Evolutionary conservation across 2,797 vertebrate genomes (phyloP).

Genomic region (Anomalospiza imberbis): DNA sequence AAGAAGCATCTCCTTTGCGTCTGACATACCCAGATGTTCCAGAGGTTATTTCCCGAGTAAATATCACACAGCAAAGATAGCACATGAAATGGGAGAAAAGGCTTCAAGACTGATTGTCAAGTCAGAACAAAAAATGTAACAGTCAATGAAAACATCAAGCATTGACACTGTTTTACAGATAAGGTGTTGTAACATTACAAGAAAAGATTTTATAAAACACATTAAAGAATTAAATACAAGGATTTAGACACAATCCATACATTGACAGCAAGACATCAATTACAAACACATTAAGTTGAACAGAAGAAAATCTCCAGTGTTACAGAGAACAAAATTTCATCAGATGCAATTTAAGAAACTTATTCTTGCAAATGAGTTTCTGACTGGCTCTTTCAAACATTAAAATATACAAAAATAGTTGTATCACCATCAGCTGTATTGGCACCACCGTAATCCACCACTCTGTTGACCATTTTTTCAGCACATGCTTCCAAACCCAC

Average conservation of each 20-base stretch:
- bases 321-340: conserved; percentile 22
- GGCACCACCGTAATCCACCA: not conserved
- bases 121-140: conserved; percentile 42
- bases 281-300: conserved; percentile 4
- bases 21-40: conserved; percentile 46
- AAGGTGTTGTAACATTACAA: conserved; percentile 11
- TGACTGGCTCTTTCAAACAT: conserved; percentile 14
- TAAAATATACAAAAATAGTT: conserved; percentile 18
- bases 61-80: conserved; percentile 45
- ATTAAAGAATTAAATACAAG: conserved; percentile 55
- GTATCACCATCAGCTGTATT: not conserved
- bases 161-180: not conserved
- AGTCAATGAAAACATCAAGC: conserved; percentile 27
- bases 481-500: conserved; percentile 10
- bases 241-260: conserved; percentile 61
- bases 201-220: conserved; percentile 16
- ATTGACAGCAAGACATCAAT: conserved; percentile 29
- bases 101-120: conserved; percentile 17
- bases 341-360: not conserved
- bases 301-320: conserved; percentile 11
- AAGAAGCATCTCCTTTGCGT: conserved; percentile 58
- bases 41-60: conserved; percentile 52
- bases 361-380: conserved; percentile 7
- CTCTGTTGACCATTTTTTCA: not conserved
- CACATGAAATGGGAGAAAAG: conserved; percentile 42